Evolutionary conservation across 2,797 vertebrate genomes (phyloP).

Genomic region (Chloroceryle inda): DNA sequence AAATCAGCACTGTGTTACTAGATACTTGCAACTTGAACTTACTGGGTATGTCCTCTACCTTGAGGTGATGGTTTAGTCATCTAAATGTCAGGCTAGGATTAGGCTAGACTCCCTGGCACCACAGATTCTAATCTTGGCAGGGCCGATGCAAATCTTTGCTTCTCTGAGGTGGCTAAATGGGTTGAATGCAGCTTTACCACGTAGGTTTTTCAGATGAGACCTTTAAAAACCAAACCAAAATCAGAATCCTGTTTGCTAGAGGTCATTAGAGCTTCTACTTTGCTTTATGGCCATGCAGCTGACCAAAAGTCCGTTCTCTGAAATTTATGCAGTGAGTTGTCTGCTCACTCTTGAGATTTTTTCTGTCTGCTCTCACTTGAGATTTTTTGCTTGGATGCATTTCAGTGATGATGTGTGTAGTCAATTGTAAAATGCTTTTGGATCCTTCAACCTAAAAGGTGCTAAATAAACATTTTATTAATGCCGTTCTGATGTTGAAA

Average conservation of each 20-base stretch:
- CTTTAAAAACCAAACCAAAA: conserved; percentile 5
- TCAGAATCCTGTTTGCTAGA: not conserved
- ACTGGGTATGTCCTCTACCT: conserved; percentile 34
- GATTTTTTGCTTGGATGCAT: conserved; percentile 51
- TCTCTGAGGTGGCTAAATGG: conserved; percentile 7
- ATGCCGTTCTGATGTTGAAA: conserved; percentile 37
- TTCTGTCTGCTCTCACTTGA: too few relatives aligned
- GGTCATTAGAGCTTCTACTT: not conserved
- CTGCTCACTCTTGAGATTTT: not conserved
- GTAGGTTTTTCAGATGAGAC: conserved; percentile 1
- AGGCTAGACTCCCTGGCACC: conserved; percentile 64
- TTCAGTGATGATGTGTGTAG: conserved; percentile 56
- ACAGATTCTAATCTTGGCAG: conserved; percentile 42
- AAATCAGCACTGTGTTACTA: not conserved
- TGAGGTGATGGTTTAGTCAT: conserved; percentile 44
- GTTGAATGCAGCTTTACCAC: not conserved
- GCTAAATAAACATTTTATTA: conserved; percentile 78
- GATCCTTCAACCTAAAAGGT: conserved; percentile 69
- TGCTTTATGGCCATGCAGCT: not conserved
- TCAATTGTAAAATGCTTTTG: conserved; percentile 66
- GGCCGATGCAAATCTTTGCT: conserved; percentile 13
- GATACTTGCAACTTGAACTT: not conserved
- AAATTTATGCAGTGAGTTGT: conserved; percentile 23
- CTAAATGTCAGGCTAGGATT: conserved; percentile 32
- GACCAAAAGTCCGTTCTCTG: not conserved